Percentiles rank a stretch among this genome's conserved stretches.
Evolutionary conservation across 2,888 invertebrate species (phyloP).

Genomic region (Pristionchus arcanus): DNA sequence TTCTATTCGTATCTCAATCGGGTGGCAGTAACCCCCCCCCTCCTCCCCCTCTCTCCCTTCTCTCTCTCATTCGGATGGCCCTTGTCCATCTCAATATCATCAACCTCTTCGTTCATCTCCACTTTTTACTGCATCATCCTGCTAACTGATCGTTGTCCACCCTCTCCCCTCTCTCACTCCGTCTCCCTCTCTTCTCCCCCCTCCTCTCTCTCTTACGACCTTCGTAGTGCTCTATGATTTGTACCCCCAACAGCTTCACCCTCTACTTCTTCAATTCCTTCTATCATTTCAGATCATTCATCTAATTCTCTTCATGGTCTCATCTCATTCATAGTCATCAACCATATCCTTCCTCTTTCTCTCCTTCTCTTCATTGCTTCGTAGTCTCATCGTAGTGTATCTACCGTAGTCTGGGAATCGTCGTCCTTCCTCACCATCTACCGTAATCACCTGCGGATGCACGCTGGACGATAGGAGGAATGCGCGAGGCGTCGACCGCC

Average conservation of each 20-base stretch:
- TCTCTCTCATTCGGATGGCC: not conserved
- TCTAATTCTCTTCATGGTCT: not conserved
- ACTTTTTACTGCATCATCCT: not conserved
- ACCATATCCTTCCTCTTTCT: slow-evolving; percentile 4
- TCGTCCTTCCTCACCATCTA: not conserved
- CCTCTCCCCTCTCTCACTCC: not conserved
- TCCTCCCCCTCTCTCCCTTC: not conserved
- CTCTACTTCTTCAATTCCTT: not conserved
- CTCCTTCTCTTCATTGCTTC: not conserved
- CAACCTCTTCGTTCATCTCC: not conserved
- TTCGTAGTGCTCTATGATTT: not conserved
- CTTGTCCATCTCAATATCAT: not conserved
- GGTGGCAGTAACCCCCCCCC: not conserved
- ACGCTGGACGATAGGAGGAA: slow-evolving; percentile 15
- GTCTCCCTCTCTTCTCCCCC: not conserved
- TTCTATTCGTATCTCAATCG: slow-evolving; percentile 1
- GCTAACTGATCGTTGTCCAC: not conserved
- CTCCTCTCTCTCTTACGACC: not conserved
- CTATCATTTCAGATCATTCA: not conserved
- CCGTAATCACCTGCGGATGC: slow-evolving; percentile 20
- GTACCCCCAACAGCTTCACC: not conserved
- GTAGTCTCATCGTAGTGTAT: not conserved
- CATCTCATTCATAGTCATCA: slow-evolving; percentile 8
- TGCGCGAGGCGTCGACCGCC: slow-evolving; percentile 26
- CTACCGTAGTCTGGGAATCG: not conserved